These are phyloP conservation scores for Botia almorhae DNA, from an alignment of 2,797 vertebrate species.

Conservation along the genomic window DNA sequence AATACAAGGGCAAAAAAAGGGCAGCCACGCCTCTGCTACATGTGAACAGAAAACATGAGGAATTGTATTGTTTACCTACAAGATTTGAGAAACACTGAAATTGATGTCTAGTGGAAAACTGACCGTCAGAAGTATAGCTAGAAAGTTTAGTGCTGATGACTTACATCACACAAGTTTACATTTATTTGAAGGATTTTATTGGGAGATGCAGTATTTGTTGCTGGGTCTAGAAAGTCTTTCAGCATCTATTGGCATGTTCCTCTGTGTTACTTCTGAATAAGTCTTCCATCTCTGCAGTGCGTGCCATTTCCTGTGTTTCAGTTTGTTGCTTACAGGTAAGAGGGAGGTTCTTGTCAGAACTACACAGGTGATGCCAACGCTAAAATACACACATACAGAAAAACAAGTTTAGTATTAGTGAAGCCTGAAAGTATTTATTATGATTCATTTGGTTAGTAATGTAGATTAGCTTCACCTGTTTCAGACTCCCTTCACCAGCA, in stretches of 20 bases:
- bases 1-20: no score
- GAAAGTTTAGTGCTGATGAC: no score
- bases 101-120: no score
- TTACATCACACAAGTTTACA: no score
- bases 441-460: neutral
- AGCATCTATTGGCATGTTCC: neutral
- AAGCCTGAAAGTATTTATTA: neutral
- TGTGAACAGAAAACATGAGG: no score
- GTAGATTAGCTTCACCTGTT: constrained; percentile 43
- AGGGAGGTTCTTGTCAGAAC: constrained; percentile 47
- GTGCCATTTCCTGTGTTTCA: constrained; percentile 47
- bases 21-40: no score
- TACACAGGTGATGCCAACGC: constrained; percentile 62
- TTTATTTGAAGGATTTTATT: no score
- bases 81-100: no score
- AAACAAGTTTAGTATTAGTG: neutral
- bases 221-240: neutral
- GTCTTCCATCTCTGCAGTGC: constrained; percentile 1
- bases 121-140: no score
- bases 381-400: constrained; percentile 49
- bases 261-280: neutral
- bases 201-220: no score
- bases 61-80: no score
- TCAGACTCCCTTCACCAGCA: constrained; percentile 31
- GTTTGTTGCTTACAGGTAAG: constrained; percentile 34